Evolutionary conservation across 2,113 vertebrate species (phyloP), one percentile per base, ranked within the genome.

Genomic region (Corythornis madagascariensis): DNA sequence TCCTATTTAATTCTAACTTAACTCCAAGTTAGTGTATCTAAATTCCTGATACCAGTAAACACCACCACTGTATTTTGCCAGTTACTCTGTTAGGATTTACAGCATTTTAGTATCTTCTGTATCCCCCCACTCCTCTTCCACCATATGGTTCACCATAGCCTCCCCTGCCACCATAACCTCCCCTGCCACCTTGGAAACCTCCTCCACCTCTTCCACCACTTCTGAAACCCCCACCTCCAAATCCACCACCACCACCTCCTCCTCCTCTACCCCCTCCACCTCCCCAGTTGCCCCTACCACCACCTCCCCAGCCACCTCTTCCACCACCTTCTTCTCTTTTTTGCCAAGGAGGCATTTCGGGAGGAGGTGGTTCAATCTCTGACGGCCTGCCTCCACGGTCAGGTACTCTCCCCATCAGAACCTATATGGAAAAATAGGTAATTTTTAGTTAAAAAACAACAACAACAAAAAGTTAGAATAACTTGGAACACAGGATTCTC

Each of bases 391-490:
- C 99, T 83, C 99, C 99, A 88, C 99, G 97, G 95, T 99, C 99
- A 31, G 99, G 99, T 21, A 99, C 99, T 91, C 98, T 97, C n/a
- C 99, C 99, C 99, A 99, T 99, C 86, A 99, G 97, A 82, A 99
- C 97, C 99, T 99, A 90, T 29, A 69, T 12, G 59, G 77, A 88
- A 87, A 95, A 95, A 84, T 0, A 86, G 19, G 28, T 26, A 2
- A 61, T 25, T 76, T 43, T 85, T 38, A 84, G 48, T 24, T 47
- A 57, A 43, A 57, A 70, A 82, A 3, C 38, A 55, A 50, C 33
- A 59, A 70, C 78, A 3, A 0, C 5, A 8, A 45, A 45, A 45
- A 59, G 20, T 6, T 67, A 9, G 19, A 77, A 17, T 4, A 72
- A 76, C 20, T 48, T 53, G 19, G 45, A n/a, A 48, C 28, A 71